A percentile compares a stretch with the other conserved stretches of the same genome.
Conservation (phyloP, 2,113 vertebrate genomes). For the Cottus gobio region DNA sequence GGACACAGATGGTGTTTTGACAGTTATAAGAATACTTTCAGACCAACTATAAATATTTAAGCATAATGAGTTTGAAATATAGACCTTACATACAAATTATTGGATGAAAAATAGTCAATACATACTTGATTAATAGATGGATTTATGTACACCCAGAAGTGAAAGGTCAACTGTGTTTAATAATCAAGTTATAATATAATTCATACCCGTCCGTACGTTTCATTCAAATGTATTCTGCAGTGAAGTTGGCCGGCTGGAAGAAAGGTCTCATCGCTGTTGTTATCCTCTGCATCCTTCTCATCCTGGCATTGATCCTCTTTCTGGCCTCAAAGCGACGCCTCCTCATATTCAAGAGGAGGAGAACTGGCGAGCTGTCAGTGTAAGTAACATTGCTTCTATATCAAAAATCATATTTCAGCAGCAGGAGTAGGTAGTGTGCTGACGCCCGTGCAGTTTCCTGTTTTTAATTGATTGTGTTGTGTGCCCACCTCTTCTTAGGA, state of each 20-base stretch:
- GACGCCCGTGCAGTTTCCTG: slow-evolving; percentile 38
- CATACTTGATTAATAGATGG: not conserved
- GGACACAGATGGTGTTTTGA: not conserved
- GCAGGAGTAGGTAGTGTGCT: not conserved
- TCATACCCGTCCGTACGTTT: not conserved
- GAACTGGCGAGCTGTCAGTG: slow-evolving; percentile 74
- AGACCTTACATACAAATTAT: not conserved
- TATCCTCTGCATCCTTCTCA: slow-evolving; percentile 65
- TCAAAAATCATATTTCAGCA: not conserved
- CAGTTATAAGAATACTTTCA: not conserved
- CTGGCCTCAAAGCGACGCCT: slow-evolving; percentile 65
- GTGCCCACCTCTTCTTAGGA: slow-evolving; percentile 68
- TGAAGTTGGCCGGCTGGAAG: slow-evolving; percentile 81
- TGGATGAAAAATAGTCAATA: not conserved
- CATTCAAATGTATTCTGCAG: slow-evolving; percentile 62
- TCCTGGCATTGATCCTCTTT: slow-evolving; percentile 60
- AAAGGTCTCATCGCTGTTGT: slow-evolving; percentile 66
- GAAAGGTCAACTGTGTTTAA: not conserved
- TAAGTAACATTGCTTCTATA: slow-evolving; percentile 64
- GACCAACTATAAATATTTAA: not conserved
- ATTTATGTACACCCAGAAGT: not conserved
- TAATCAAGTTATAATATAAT: not conserved
- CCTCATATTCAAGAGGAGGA: slow-evolving; percentile 49
- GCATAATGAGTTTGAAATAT: not conserved
- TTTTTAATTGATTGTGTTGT: slow-evolving; percentile 51